A percentile compares a stretch with the other conserved stretches of the same genome.
Evolutionary conservation across 2,113 vertebrate species (phyloP).

Genomic region (Rhabdornis inornatus): DNA sequence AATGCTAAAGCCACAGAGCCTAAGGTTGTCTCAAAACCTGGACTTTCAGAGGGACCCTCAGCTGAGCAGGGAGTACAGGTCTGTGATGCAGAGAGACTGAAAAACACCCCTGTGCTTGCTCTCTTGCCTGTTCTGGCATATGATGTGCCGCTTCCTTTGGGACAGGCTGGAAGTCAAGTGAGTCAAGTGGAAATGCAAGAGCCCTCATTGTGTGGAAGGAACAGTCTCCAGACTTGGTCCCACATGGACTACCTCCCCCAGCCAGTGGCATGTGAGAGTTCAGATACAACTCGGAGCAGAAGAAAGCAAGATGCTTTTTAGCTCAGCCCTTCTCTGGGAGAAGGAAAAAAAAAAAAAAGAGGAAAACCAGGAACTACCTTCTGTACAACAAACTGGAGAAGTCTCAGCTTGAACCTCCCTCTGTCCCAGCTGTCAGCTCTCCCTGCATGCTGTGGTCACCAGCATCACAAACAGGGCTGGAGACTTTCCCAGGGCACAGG

Average conservation of each 20-base stretch:
- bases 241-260: neutral
- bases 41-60: neutral
- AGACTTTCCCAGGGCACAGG: neutral
- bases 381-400: neutral
- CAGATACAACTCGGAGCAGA: neutral
- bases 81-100: neutral
- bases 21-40: neutral
- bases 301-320: neutral
- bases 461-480: neutral
- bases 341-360: neutral
- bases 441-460: neutral
- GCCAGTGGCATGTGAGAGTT: neutral
- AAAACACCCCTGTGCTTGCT: neutral
- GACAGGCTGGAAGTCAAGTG: neutral
- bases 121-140: neutral
- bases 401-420: neutral
- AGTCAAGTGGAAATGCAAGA: neutral
- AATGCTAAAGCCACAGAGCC: neutral
- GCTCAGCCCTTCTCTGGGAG: neutral
- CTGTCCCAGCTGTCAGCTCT: neutral
- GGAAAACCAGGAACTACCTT: neutral
- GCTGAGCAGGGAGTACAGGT: neutral
- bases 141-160: neutral
- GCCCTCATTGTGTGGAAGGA: neutral
- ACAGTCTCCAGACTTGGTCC: neutral